Evolutionary conservation across 2,797 vertebrate species (phyloP).

Genomic region (Limnodromus scolopaceus): DNA sequence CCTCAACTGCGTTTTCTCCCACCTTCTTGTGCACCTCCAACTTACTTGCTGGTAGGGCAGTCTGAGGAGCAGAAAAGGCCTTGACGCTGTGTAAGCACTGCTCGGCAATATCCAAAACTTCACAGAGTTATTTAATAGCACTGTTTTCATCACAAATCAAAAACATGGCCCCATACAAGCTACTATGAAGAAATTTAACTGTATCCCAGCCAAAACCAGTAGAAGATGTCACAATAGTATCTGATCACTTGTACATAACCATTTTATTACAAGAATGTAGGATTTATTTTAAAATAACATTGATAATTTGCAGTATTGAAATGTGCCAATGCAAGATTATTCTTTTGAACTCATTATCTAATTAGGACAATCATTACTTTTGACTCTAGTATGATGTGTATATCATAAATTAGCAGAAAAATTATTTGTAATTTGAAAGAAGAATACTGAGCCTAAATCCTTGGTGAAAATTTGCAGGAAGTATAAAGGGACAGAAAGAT

Average conservation of each 20-base stretch:
- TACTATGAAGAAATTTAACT: not conserved
- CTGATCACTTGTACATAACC: not conserved
- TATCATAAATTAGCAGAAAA: not conserved
- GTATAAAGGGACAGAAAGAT: not conserved
- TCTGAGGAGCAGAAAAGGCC: not conserved
- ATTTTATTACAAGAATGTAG: not conserved
- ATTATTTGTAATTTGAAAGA: not conserved
- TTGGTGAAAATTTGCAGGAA: not conserved
- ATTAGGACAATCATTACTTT: not conserved
- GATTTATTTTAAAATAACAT: not conserved
- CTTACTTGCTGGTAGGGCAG: not conserved
- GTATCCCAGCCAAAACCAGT: not conserved
- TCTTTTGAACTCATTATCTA: not conserved
- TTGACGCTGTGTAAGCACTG: not conserved
- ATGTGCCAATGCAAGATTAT: not conserved
- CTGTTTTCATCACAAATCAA: not conserved
- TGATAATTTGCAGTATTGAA: not conserved
- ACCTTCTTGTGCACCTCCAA: not conserved
- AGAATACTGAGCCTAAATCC: not conserved
- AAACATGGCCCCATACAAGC: not conserved
- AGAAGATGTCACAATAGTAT: not conserved
- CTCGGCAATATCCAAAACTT: not conserved
- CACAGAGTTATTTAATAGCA: too few relatives aligned
- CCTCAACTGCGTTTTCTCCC: not conserved
- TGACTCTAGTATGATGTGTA: not conserved